phyloP scores from a whole-genome alignment of 2,888 invertebrate genomes.

The Eurois occulta region DNA sequence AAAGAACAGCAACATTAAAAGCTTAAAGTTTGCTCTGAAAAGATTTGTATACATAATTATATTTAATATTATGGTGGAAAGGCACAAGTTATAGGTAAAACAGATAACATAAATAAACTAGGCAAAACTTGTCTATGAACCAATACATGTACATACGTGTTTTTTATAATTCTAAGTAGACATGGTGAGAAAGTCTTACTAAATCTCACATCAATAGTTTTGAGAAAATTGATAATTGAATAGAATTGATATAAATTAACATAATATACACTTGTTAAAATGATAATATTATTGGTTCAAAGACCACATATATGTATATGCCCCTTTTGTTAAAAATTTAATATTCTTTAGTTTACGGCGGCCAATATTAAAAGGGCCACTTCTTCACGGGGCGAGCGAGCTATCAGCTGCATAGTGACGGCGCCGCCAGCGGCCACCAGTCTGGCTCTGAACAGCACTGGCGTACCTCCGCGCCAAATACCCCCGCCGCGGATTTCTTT shows the following conservation, averaged over 20 bases:
- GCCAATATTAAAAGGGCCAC: slow-evolving; percentile 96
- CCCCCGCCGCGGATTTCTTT: slow-evolving; percentile 90
- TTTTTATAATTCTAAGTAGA: slow-evolving; percentile 10
- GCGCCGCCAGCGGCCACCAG: slow-evolving; percentile 92
- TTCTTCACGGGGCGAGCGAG: slow-evolving; percentile 94
- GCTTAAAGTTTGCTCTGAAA: neutral
- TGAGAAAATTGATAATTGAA: slow-evolving; percentile 3
- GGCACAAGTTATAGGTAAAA: slow-evolving; percentile 37
- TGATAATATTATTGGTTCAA: slow-evolving; percentile 14
- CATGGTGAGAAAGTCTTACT: neutral
- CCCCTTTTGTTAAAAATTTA: neutral
- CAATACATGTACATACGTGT: neutral
- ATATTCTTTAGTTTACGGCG: slow-evolving; percentile 87
- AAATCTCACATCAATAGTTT: neutral
- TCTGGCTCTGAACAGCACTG: slow-evolving; percentile 96
- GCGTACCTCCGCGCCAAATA: slow-evolving; percentile 96
- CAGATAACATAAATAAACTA: slow-evolving; percentile 7
- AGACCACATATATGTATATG: neutral
- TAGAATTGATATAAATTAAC: neutral
- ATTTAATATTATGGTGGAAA: slow-evolving; percentile 23
- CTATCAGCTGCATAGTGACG: slow-evolving; percentile 98
- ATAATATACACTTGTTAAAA: slow-evolving; percentile 2
- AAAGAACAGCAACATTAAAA: neutral
- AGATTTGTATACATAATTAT: slow-evolving; percentile 17
- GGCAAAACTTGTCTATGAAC: slow-evolving; percentile 21